Conservation (phyloP, 2,113 vertebrate genomes). For the Aptenodytes forsteri region DNA sequence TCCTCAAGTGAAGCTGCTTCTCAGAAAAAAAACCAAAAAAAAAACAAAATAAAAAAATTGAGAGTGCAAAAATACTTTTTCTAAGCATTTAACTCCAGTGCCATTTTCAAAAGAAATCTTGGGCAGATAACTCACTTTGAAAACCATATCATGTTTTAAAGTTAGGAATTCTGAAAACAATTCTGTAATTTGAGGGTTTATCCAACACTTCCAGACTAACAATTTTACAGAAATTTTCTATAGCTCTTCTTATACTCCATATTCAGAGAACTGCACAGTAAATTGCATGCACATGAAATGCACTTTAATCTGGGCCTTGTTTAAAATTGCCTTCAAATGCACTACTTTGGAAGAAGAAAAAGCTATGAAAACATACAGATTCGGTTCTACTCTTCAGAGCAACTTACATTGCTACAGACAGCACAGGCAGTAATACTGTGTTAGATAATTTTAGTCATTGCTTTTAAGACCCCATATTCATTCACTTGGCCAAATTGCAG, state of each 20-base stretch:
- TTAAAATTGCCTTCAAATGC: not conserved
- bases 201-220: not conserved
- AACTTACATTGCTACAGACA: not conserved
- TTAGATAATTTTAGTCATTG: not conserved
- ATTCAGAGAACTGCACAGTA: not conserved
- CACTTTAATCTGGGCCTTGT: not conserved
- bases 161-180: not conserved
- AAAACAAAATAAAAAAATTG: not conserved
- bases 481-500: not conserved
- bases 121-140: not conserved
- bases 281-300: not conserved
- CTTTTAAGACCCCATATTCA: not conserved
- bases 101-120: not conserved
- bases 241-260: not conserved
- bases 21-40: not conserved
- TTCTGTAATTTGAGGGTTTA: not conserved
- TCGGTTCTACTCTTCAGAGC: not conserved
- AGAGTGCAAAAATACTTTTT: not conserved
- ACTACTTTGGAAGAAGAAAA: not conserved
- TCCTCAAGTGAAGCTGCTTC: not conserved
- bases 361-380: not conserved
- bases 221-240: not conserved
- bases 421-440: not conserved
- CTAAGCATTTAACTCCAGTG: not conserved
- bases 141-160: not conserved